phyloP scores from a whole-genome alignment of 2,797 vertebrate genomes.

The Botia almorhae region DNA sequence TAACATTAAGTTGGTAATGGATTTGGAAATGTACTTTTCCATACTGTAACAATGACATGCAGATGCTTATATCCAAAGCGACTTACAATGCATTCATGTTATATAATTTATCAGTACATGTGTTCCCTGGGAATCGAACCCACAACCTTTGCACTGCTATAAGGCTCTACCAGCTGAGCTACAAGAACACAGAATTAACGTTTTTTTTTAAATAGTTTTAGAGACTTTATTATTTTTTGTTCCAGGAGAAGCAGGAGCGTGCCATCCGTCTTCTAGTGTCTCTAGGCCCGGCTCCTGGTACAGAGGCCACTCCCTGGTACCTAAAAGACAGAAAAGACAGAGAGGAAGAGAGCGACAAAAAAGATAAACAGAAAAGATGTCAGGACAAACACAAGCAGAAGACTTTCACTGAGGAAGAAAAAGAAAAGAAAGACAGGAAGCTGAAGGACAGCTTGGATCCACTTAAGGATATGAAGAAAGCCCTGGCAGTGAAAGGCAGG shows the following conservation, averaged over 20 bases:
- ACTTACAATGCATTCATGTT: too few species aligned
- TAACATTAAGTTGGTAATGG: too few species aligned
- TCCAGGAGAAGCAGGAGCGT: slow-evolving; percentile 86
- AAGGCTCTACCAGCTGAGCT: too few species aligned
- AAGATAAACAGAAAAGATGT: slow-evolving; percentile 59
- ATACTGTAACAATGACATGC: too few species aligned
- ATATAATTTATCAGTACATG: too few species aligned
- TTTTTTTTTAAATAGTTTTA: too few species aligned
- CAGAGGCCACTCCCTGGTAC: slow-evolving; percentile 88
- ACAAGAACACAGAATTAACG: too few species aligned
- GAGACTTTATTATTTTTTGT: too few species aligned
- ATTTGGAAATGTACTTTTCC: too few species aligned
- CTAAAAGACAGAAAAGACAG: slow-evolving; percentile 74
- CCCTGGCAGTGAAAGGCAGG: slow-evolving; percentile 72
- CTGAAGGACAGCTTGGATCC: slow-evolving; percentile 86
- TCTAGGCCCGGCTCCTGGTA: slow-evolving; percentile 83
- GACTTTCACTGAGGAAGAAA: slow-evolving; percentile 74
- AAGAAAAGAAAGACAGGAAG: slow-evolving; percentile 80
- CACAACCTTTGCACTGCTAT: too few species aligned
- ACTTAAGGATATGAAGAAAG: slow-evolving; percentile 81
- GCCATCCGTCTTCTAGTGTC: slow-evolving; percentile 89
- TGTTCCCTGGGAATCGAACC: too few species aligned
- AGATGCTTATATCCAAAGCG: too few species aligned
- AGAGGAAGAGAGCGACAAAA: slow-evolving; percentile 53
- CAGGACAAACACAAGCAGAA: slow-evolving; percentile 60